Evolutionary conservation across 2,797 vertebrate genomes (phyloP).

Genomic region (Tragopan temminckii): DNA sequence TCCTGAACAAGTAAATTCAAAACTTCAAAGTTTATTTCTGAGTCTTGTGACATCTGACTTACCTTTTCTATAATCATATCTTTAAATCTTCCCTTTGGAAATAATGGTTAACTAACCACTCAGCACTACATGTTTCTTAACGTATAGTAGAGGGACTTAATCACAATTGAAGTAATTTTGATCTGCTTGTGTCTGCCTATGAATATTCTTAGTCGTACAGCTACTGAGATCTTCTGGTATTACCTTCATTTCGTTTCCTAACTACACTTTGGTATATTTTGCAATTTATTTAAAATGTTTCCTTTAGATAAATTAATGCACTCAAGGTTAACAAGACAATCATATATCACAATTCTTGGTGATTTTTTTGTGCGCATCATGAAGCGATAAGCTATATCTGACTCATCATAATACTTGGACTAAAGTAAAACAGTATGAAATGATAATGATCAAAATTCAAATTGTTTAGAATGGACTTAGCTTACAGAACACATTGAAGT

Average conservation of each 20-base stretch:
- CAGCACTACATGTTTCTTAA: background rate
- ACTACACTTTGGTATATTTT: background rate
- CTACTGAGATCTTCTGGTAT: background rate
- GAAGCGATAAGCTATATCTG: background rate
- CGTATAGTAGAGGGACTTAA: background rate
- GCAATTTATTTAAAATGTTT: background rate
- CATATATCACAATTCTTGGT: background rate
- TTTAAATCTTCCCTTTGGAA: background rate
- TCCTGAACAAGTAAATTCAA: background rate
- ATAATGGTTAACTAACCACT: background rate
- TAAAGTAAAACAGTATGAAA: background rate
- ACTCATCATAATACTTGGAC: background rate
- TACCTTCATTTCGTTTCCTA: background rate
- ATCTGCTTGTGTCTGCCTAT: background rate
- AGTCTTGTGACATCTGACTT: background rate
- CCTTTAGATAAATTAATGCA: background rate
- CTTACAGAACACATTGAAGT: background rate
- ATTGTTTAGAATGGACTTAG: background rate
- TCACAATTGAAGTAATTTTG: background rate
- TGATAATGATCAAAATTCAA: background rate
- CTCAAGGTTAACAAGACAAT: background rate
- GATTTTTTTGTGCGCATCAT: background rate
- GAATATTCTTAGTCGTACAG: background rate
- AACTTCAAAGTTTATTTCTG: background rate
- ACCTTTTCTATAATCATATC: background rate